These are phyloP conservation scores for Abrostola triplasia DNA, from an alignment of 2,888 invertebrate species.

Conservation along the genomic window DNA sequence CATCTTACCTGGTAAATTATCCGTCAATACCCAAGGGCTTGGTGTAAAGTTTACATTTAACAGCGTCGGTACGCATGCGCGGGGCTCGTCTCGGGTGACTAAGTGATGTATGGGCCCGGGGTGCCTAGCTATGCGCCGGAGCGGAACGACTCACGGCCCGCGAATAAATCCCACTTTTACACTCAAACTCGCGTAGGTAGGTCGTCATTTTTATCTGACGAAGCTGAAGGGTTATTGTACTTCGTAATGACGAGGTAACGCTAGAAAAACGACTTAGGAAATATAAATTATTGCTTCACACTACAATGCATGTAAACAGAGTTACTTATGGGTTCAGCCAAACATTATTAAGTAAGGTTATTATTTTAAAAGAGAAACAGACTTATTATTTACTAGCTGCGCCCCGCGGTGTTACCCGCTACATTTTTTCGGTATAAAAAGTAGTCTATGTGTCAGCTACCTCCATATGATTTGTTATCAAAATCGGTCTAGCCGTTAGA, in stretches of 20 bases:
- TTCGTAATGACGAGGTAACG: neutral
- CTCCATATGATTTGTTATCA: too few species aligned
- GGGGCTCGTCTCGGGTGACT: conserved; percentile 57
- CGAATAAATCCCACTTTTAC: conserved; percentile 52
- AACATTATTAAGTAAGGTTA: too few species aligned
- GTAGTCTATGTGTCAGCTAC: too few species aligned
- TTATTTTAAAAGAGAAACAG: too few species aligned
- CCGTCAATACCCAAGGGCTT: conserved; percentile 64
- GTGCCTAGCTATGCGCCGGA: conserved; percentile 59
- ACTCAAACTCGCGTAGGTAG: conserved; percentile 26
- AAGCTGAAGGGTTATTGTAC: conserved; percentile 23
- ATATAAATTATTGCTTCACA: too few species aligned
- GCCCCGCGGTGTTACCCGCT: too few species aligned
- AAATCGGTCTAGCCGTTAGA: too few species aligned
- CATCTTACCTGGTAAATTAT: conserved; percentile 62
- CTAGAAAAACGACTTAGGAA: too few species aligned
- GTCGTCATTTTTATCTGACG: conserved; percentile 40
- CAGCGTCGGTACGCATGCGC: conserved; percentile 56
- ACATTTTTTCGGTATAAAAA: too few species aligned
- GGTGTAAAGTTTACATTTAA: conserved; percentile 64
- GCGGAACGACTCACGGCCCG: conserved; percentile 60
- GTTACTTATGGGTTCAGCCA: too few species aligned
- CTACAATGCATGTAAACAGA: too few species aligned
- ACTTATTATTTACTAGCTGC: too few species aligned
- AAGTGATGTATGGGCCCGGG: conserved; percentile 65